Base-by-base conservation (phyloP, 2,888 invertebrate species). In the Scaptomyza parva region DNA sequence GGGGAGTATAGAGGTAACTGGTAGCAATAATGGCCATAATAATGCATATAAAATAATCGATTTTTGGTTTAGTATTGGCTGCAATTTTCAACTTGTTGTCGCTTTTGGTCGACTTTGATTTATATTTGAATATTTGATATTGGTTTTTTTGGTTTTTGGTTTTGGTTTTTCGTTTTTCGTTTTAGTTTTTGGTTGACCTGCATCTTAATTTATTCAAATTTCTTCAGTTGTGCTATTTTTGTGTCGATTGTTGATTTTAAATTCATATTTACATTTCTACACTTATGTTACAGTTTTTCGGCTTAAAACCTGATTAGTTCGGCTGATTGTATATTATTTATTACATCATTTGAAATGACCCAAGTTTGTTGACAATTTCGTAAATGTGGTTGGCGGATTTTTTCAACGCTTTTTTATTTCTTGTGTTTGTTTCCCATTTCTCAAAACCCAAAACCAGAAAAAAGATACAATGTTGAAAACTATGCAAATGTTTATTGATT, bases 351-450 rank as follows among this genome's bases (percentile, higher is more conserved):
- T 68, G 45, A 64, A 67, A 62, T 85, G 76, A 71, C 55, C 67
- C 60, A 65, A 87, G 74, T 70, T 39, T 50, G 60, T 60, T 85
- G 78, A 85, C 82, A 76, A 60, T 87, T 83, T 85, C 87, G 86
- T 82, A 86, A 86, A 72, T 52, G 66, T 72, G 69, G 87, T 78
- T 81, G 86, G 88, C 82, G 79, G 82, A 81, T 76, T 81, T 71
- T 41, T 26, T 59, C 39, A 51, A 37, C n/a, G 26, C 18, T 37
- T 40, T 39, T 48, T 22, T 47, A 37, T 33, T 3, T 22, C 39
- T 47, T 51, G 43, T 71, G 40, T 41, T 73, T 48, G 28, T 52
- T 61, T 43, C 47, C 67, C 45, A 54, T 51, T 71, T 62, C 51
- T 40, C 40, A 33, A 62, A 47, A n/a, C 14, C 51, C 20, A 39